Percentiles rank a stretch among this genome's conserved stretches.
Conservation (phyloP, 2,888 invertebrate genomes). For the Leistus spinibarbis region DNA sequence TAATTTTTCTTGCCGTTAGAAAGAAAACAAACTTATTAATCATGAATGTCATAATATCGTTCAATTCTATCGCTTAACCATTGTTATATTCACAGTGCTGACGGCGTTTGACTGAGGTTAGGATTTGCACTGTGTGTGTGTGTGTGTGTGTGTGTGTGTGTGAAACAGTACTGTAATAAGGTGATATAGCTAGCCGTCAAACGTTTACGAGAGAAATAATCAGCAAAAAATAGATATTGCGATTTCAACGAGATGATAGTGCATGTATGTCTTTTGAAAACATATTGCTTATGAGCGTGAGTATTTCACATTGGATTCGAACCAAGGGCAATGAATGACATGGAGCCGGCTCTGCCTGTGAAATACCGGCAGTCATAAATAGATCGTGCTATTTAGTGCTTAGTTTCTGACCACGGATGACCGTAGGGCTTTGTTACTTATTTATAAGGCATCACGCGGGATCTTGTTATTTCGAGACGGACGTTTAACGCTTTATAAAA, state of each 20-base stretch:
- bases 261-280: not conserved
- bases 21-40: conserved; percentile 19
- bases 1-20: not conserved
- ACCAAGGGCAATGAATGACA: not conserved
- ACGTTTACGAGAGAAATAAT: not conserved
- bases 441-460: conserved; percentile 22
- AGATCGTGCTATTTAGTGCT: conserved; percentile 33
- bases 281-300: not conserved
- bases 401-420: conserved; percentile 23
- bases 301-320: not conserved
- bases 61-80: conserved; percentile 14
- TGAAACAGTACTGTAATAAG: not conserved
- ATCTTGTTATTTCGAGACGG: conserved; percentile 25
- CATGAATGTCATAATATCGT: conserved; percentile 27
- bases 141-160: not conserved
- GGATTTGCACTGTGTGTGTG: not conserved
- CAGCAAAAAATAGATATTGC: not conserved
- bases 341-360: conserved; percentile 7
- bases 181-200: not conserved
- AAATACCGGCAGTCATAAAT: conserved; percentile 29
- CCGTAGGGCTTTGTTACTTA: conserved; percentile 18
- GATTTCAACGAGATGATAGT: too few relatives aligned
- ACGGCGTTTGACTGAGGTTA: not conserved
- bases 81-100: not conserved
- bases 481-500: conserved; percentile 24